phyloP scores from a whole-genome alignment of 2,797 vertebrate species.

The Gymnothorax javanicus region DNA sequence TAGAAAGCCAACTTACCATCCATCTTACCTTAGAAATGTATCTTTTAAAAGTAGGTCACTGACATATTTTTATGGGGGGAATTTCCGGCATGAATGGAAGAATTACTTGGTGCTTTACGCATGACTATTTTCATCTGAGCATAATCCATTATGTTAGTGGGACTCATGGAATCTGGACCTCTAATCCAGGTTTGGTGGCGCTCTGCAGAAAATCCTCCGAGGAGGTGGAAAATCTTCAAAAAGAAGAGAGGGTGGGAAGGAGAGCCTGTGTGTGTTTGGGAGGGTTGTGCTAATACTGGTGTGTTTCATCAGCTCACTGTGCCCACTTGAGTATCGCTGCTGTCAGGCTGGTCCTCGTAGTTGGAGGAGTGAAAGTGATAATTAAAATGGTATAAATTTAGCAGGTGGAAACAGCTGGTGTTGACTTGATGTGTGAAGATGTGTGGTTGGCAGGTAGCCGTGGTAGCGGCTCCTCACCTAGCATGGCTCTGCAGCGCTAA shows the following conservation, averaged over 20 bases:
- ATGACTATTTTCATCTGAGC: constrained; percentile 14
- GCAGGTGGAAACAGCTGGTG: constrained; percentile 51
- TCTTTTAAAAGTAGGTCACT: constrained; percentile 28
- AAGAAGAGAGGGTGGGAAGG: background rate
- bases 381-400: constrained; percentile 59
- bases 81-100: background rate
- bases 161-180: constrained; percentile 12
- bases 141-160: background rate
- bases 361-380: constrained; percentile 46
- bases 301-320: constrained; percentile 27
- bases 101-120: background rate
- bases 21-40: background rate
- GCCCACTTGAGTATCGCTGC: background rate
- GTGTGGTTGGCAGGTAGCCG: constrained; percentile 33
- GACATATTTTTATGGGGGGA: background rate
- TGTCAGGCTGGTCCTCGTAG: constrained; percentile 14
- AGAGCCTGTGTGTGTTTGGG: background rate
- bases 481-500: background rate
- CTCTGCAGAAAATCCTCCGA: constrained; percentile 23
- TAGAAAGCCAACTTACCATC: background rate
- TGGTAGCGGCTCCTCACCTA: constrained; percentile 19
- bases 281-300: background rate
- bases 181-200: constrained; percentile 18
- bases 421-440: constrained; percentile 28
- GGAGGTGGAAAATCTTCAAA: constrained; percentile 22